Conservation (phyloP, 1,140 invertebrate genomes). For the Helicoverpa armigera region DNA sequence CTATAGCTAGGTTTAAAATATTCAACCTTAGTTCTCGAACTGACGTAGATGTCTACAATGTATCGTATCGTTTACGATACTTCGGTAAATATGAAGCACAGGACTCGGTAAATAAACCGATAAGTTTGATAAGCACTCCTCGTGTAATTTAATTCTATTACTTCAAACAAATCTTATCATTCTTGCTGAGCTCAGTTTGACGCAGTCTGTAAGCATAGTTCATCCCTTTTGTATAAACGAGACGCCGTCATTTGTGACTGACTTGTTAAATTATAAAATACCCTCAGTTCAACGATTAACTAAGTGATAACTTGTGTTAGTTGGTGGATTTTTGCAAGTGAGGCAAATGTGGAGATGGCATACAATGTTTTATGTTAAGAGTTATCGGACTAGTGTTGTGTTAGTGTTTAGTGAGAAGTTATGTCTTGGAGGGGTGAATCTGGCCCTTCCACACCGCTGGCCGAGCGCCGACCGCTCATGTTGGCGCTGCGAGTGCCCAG, state of each 20-base stretch:
- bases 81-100: slow-evolving; percentile 55
- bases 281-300: slow-evolving; percentile 14
- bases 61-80: background rate
- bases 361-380: slow-evolving; percentile 59
- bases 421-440: slow-evolving; percentile 60
- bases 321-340: slow-evolving; percentile 45
- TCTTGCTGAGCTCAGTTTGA: slow-evolving; percentile 53
- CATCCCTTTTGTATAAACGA: background rate
- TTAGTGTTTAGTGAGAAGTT: slow-evolving; percentile 52
- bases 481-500: slow-evolving; percentile 75
- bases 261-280: slow-evolving; percentile 8
- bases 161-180: slow-evolving; percentile 81
- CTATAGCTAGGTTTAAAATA: no score
- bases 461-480: slow-evolving; percentile 74
- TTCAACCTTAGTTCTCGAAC: no score
- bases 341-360: slow-evolving; percentile 66
- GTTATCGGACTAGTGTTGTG: slow-evolving; percentile 60
- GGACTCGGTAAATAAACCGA: slow-evolving; percentile 74
- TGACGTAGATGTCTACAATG: no score
- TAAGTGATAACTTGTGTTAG: slow-evolving; percentile 39
- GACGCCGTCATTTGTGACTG: background rate
- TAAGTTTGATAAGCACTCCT: slow-evolving; percentile 79
- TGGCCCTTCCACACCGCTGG: slow-evolving; percentile 58
- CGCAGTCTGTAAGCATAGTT: slow-evolving; percentile 8
- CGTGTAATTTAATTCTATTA: slow-evolving; percentile 73